A percentile compares a stretch with the other conserved stretches of the same genome.
These are phyloP conservation scores for Taphrorychus bicolor DNA, from an alignment of 2,888 invertebrate genomes.

Conservation along the genomic window DNA sequence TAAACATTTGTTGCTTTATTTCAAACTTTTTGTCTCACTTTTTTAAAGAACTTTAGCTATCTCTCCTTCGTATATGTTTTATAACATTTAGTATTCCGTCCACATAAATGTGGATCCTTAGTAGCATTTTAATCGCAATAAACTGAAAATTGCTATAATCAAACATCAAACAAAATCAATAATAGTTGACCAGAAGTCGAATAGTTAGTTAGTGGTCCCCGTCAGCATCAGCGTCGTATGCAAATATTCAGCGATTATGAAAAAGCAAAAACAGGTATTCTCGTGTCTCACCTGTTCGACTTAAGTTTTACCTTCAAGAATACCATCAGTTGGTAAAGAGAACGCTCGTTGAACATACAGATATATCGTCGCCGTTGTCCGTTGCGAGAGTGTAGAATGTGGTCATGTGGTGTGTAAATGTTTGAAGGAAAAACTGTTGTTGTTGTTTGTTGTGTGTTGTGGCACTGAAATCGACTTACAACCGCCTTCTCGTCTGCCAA, in stretches of 20 bases:
- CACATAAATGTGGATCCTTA: too few species aligned
- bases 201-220: background rate
- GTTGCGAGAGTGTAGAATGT: conserved; percentile 6
- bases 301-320: conserved; percentile 39
- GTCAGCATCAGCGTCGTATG: conserved; percentile 19
- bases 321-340: conserved; percentile 39
- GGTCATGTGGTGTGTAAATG: background rate
- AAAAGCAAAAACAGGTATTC: conserved; percentile 40
- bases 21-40: too few species aligned
- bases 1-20: too few species aligned
- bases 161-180: background rate
- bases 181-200: background rate
- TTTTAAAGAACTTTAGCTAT: too few species aligned
- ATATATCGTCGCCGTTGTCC: background rate
- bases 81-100: too few species aligned
- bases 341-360: conserved; percentile 29
- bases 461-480: conserved; percentile 22
- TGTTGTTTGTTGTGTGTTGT: conserved; percentile 1
- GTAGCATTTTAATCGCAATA: too few species aligned
- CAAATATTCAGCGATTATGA: conserved; percentile 38
- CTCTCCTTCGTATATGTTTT: too few species aligned
- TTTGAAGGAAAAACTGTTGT: conserved; percentile 1
- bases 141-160: background rate
- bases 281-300: conserved; percentile 39
- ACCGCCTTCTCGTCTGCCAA: conserved; percentile 22